These are phyloP conservation scores for Pyrrhia umbra DNA, from an alignment of 2,888 invertebrate species.

Conservation along the genomic window DNA sequence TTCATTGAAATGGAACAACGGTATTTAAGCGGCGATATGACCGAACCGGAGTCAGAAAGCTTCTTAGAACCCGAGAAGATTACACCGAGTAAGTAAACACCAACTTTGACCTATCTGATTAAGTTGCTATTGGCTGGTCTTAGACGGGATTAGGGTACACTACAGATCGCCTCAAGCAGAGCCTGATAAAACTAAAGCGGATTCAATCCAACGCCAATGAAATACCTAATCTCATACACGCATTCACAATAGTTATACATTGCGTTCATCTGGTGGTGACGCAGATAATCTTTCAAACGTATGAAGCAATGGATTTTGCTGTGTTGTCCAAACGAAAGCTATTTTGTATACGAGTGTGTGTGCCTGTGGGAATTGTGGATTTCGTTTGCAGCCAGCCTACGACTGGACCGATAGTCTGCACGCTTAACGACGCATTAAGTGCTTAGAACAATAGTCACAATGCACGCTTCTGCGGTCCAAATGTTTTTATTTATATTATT, in stretches of 20 bases:
- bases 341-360: too few species aligned
- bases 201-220: neutral
- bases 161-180: neutral
- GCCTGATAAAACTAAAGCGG: neutral
- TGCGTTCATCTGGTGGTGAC: neutral
- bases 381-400: neutral
- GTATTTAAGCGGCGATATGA: constrained; percentile 91
- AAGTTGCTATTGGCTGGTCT: neutral
- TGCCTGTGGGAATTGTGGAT: neutral
- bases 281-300: neutral
- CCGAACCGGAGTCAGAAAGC: constrained; percentile 89
- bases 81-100: constrained; percentile 82
- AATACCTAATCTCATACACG: neutral
- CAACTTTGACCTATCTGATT: constrained; percentile 8
- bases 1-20: constrained; percentile 92
- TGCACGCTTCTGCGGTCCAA: neutral
- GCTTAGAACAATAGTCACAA: neutral
- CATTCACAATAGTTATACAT: constrained; percentile 1
- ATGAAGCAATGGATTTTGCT: neutral
- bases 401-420: constrained; percentile 4
- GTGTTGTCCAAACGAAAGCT: neutral
- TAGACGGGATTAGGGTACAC: constrained; percentile 8
- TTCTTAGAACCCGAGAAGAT: constrained; percentile 90
- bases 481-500: too few species aligned
- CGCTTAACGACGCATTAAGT: neutral